Conservation (phyloP, 2,797 vertebrate genomes). For the Perodicticus potto region DNA sequence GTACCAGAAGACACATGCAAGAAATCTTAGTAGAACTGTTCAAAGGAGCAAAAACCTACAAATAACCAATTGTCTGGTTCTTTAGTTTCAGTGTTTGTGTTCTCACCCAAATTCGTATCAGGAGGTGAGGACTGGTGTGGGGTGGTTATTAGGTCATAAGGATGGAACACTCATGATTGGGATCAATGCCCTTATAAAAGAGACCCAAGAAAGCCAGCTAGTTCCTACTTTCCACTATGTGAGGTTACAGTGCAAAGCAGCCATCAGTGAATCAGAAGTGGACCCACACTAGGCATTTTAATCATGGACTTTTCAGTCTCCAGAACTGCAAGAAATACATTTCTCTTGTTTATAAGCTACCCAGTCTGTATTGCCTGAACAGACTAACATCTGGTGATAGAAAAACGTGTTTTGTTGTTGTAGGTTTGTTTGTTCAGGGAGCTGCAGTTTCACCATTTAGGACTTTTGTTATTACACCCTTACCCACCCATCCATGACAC, state of each 20-base stretch:
- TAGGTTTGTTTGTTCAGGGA: no score
- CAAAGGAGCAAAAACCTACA: conserved; percentile 35
- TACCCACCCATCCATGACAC: no score
- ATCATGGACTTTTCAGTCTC: neutral
- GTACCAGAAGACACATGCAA: neutral
- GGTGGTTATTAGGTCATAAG: neutral
- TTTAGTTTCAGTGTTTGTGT: neutral
- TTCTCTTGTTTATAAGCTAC: neutral
- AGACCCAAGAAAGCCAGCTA: neutral
- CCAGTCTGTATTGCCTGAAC: neutral
- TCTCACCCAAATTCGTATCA: neutral
- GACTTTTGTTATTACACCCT: no score
- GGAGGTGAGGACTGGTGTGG: neutral
- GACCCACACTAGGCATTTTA: neutral
- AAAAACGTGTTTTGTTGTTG: neutral
- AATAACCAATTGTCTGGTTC: neutral
- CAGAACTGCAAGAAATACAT: neutral
- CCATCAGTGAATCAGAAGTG: neutral
- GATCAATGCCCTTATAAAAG: neutral
- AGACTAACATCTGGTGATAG: neutral
- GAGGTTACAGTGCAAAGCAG: neutral
- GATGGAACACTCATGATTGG: neutral
- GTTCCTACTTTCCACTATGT: neutral
- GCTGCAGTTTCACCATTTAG: no score
- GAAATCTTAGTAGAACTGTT: neutral